phyloP scores from a whole-genome alignment of 2,113 vertebrate genomes.

The Anguilla japonica region DNA sequence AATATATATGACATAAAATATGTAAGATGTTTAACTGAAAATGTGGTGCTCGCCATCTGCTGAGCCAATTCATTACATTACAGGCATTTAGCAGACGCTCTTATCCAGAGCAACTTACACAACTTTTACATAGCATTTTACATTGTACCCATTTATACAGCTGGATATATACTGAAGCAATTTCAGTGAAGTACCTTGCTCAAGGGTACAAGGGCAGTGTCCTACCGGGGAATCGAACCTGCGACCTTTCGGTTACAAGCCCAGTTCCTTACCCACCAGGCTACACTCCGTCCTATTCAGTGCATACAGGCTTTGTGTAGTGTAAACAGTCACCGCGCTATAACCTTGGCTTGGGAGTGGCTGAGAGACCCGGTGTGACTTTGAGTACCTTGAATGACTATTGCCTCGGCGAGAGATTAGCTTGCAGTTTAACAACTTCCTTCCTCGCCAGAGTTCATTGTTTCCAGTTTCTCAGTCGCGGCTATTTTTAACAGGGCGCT shows the following conservation, averaged over 20 bases:
- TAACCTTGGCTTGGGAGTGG: slow-evolving; percentile 3
- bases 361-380: slow-evolving; percentile 41
- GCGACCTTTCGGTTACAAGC: too few species aligned
- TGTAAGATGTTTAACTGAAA: neutral
- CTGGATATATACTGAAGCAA: too few species aligned
- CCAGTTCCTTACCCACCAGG: too few species aligned
- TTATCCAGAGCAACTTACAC: too few species aligned
- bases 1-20: neutral
- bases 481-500: slow-evolving; percentile 63
- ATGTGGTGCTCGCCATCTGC: neutral
- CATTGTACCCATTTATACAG: too few species aligned
- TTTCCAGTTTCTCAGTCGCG: slow-evolving; percentile 55
- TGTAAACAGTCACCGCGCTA: neutral
- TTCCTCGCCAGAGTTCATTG: slow-evolving; percentile 66
- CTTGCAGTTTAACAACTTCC: slow-evolving; percentile 67
- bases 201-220: too few species aligned
- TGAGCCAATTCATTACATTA: neutral
- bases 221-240: too few species aligned
- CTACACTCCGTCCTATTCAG: too few species aligned
- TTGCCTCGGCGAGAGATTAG: slow-evolving; percentile 51
- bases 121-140: too few species aligned
- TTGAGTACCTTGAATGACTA: slow-evolving; percentile 48
- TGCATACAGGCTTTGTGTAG: neutral
- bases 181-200: too few species aligned
- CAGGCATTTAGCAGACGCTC: too few species aligned